A percentile compares a stretch with the other conserved stretches of the same genome.
Evolutionary conservation across 2,113 vertebrate genomes (phyloP).

Genomic region (Psittacara wagleri): DNA sequence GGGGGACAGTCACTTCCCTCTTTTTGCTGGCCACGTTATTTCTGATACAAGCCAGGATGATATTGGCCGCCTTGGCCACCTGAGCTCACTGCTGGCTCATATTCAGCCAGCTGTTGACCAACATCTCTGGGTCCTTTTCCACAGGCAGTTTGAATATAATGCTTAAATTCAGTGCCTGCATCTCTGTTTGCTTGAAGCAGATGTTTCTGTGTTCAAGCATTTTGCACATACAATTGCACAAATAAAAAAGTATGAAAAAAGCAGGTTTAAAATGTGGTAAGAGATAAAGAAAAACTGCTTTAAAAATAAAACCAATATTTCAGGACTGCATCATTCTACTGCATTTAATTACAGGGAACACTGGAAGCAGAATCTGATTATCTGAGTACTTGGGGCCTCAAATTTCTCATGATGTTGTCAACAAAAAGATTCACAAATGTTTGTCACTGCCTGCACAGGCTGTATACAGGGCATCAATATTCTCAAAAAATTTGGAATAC

Average conservation of each 20-base stretch:
- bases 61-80: not conserved
- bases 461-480: not conserved
- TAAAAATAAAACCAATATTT: not conserved
- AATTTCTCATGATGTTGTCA: conserved; percentile 25
- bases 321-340: not conserved
- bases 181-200: not conserved
- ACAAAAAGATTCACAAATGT: conserved; percentile 16
- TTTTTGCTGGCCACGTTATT: not conserved
- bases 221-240: not conserved
- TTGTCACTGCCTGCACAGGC: not conserved
- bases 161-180: not conserved
- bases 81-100: not conserved
- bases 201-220: not conserved
- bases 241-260: not conserved
- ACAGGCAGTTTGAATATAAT: not conserved
- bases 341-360: conserved; percentile 23
- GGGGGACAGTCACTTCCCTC: not conserved
- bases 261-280: not conserved
- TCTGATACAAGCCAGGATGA: not conserved
- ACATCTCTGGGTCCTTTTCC: not conserved
- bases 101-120: not conserved
- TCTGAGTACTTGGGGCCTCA: not conserved
- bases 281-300: not conserved
- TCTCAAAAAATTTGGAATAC: not conserved
- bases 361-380: conserved; percentile 8